phyloP scores from a whole-genome alignment of 2,113 vertebrate species.

The Pluvialis apricaria region DNA sequence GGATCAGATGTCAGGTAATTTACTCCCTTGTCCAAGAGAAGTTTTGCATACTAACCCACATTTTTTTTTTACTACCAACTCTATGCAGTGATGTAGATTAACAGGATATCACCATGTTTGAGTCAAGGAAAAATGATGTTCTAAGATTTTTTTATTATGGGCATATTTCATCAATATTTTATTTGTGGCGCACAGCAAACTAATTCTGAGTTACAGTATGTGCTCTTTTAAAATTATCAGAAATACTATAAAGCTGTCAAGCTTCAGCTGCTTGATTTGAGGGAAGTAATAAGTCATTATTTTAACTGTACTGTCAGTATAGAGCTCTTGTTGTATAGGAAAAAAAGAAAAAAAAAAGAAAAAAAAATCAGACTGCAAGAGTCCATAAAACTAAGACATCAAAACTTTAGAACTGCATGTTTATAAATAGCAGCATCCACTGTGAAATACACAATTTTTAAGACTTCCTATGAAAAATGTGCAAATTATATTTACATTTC shows the following conservation, averaged over 20 bases:
- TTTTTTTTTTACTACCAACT: not conserved
- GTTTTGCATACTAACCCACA: not conserved
- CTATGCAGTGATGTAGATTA: not conserved
- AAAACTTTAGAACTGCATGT: not conserved
- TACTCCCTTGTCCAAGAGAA: not conserved
- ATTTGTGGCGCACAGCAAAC: not conserved
- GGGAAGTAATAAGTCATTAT: not conserved
- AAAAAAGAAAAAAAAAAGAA: not conserved
- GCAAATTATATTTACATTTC: not conserved
- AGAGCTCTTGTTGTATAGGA: not conserved
- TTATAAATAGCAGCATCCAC: not conserved
- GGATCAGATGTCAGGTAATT: not conserved
- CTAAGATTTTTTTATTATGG: not conserved
- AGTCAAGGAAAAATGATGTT: not conserved
- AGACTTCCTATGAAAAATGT: not conserved
- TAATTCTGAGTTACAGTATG: not conserved
- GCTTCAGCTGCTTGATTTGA: not conserved
- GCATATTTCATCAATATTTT: constrained; percentile 11
- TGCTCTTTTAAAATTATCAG: not conserved
- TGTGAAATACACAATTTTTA: not conserved
- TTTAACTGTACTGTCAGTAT: not conserved
- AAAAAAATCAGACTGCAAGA: not conserved
- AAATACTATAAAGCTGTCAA: constrained; percentile 3
- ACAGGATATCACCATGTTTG: not conserved
- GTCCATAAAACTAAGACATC: not conserved